A percentile compares a stretch with the other conserved stretches of the same genome.
Evolutionary conservation across 2,888 invertebrate genomes (phyloP).

Genomic region (Drosophila atripex): DNA sequence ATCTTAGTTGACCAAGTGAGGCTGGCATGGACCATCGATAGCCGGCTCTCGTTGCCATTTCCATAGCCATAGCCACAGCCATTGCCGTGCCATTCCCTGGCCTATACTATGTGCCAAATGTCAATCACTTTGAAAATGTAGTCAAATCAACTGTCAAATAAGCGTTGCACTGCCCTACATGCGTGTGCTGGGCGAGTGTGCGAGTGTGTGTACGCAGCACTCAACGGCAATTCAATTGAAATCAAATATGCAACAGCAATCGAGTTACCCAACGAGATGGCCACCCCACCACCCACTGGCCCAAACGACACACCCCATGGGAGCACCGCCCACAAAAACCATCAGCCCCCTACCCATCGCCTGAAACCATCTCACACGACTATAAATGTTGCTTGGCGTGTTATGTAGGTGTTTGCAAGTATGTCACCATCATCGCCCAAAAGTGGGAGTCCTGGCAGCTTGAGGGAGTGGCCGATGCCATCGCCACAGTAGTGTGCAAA

Average conservation of each 20-base stretch:
- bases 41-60: constrained; percentile 12
- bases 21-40: constrained; percentile 15
- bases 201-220: constrained; percentile 55
- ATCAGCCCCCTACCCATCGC: neutral
- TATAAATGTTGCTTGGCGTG: constrained; percentile 62
- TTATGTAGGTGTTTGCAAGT: constrained; percentile 50
- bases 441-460: neutral
- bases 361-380: constrained; percentile 16
- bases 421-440: constrained; percentile 55
- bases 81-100: constrained; percentile 28
- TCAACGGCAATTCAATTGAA: constrained; percentile 80
- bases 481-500: constrained; percentile 52
- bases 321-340: constrained; percentile 9
- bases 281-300: neutral
- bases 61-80: constrained; percentile 21
- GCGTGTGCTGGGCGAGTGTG: constrained; percentile 17
- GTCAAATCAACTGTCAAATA: constrained; percentile 80
- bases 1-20: constrained; percentile 19
- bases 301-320: neutral
- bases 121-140: constrained; percentile 78
- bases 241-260: constrained; percentile 79
- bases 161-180: constrained; percentile 66
- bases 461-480: constrained; percentile 10
- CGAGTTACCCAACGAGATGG: constrained; percentile 63
- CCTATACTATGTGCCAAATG: constrained; percentile 67